phyloP scores from a whole-genome alignment of 2,113 vertebrate species.

The Sphaerodactylus townsendi region DNA sequence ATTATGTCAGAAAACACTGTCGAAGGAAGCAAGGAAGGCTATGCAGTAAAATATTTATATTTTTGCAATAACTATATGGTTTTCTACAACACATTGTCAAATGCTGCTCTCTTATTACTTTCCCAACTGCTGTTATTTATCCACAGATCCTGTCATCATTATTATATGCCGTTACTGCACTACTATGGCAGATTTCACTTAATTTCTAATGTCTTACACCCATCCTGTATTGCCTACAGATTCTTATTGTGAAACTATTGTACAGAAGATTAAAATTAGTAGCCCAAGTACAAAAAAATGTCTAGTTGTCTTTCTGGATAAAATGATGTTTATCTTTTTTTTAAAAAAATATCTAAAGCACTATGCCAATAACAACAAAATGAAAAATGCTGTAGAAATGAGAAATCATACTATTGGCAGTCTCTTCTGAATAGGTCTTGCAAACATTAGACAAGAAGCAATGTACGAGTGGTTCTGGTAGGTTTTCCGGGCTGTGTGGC shows the following conservation, averaged over 20 bases:
- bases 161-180: neutral
- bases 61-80: neutral
- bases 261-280: neutral
- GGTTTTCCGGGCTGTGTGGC: too few species aligned
- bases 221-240: neutral
- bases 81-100: neutral
- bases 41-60: neutral
- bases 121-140: constrained; percentile 14
- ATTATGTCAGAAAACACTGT: constrained; percentile 41
- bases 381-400: neutral
- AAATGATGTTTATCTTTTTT: neutral
- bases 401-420: neutral
- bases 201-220: neutral
- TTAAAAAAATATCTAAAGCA: neutral
- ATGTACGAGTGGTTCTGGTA: too few species aligned
- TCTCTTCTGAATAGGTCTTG: too few species aligned
- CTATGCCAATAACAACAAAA: neutral
- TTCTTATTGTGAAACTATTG: neutral
- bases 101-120: neutral
- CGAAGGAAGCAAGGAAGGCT: constrained; percentile 22
- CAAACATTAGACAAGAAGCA: too few species aligned
- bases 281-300: neutral
- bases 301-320: too few species aligned
- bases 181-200: neutral
- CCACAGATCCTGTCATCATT: neutral